Conservation (phyloP, 2,113 vertebrate genomes). For the Tenrec ecaudatus region DNA sequence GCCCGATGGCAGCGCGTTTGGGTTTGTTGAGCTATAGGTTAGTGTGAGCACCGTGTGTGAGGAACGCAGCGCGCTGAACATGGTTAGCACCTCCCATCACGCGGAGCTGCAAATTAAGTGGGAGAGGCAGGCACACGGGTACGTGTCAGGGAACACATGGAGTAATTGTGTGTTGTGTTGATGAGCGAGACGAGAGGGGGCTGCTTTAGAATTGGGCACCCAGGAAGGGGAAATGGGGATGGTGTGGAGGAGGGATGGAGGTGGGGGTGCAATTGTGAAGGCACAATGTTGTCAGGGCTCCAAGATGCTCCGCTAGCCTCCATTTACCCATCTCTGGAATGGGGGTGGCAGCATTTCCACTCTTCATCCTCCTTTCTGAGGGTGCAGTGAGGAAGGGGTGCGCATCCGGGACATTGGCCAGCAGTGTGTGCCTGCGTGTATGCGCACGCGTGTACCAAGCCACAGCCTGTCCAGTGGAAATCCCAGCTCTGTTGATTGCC, state of each 20-base stretch:
- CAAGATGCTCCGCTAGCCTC: background rate
- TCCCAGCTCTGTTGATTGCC: background rate
- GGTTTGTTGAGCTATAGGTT: no score
- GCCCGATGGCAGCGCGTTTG: no score
- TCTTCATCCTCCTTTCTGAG: background rate
- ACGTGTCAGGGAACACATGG: fast-evolving
- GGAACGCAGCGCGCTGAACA: background rate
- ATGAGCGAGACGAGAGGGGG: fast-evolving
- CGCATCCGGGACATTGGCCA: background rate
- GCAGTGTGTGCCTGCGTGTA: no score
- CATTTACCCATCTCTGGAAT: background rate
- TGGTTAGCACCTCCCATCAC: background rate
- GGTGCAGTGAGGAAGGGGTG: no score
- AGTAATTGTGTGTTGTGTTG: no score
- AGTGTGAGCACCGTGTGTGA: no score
- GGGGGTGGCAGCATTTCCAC: background rate
- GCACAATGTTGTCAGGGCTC: background rate
- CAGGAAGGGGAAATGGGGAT: background rate
- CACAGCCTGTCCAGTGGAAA: background rate
- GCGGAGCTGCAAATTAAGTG: background rate
- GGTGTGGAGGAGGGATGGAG: background rate
- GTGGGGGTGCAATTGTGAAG: background rate
- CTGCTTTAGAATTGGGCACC: background rate
- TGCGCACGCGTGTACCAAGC: background rate
- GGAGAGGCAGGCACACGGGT: fast-evolving